Evolutionary conservation across 2,888 invertebrate genomes (phyloP).

Genomic region (Andrena praecox): DNA sequence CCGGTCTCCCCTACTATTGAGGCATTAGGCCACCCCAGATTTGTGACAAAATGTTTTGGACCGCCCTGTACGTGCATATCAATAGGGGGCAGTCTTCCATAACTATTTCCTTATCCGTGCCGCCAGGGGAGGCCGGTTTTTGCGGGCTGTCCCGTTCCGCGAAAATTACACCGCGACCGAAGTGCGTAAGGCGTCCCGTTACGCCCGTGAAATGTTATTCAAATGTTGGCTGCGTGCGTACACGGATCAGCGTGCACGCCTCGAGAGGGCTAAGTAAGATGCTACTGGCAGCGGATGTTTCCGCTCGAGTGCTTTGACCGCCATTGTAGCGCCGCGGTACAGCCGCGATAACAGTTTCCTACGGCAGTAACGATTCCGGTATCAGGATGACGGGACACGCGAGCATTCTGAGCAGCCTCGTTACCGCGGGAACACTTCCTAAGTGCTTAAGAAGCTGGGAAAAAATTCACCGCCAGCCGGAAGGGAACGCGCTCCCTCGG

Average conservation of each 20-base stretch:
- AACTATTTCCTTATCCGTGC: slow-evolving; percentile 22
- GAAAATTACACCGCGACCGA: slow-evolving; percentile 31
- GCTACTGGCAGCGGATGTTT: slow-evolving; percentile 56
- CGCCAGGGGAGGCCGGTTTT: background rate
- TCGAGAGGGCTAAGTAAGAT: slow-evolving; percentile 33
- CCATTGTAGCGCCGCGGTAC: slow-evolving; percentile 55
- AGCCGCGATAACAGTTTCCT: slow-evolving; percentile 62
- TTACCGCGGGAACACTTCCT: background rate
- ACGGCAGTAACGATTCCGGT: slow-evolving; percentile 45
- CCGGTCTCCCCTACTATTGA: too few relatives aligned
- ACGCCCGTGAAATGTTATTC: slow-evolving; percentile 43
- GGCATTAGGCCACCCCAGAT: too few relatives aligned
- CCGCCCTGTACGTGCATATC: too few relatives aligned
- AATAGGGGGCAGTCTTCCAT: slow-evolving; percentile 12
- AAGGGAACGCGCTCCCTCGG: background rate
- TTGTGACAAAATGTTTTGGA: too few relatives aligned
- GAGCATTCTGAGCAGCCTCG: slow-evolving; percentile 32
- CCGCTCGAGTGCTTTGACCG: slow-evolving; percentile 60
- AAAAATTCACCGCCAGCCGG: slow-evolving; percentile 22
- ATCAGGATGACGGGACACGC: slow-evolving; percentile 38
- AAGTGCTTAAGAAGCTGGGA: background rate
- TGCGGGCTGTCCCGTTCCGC: slow-evolving; percentile 6
- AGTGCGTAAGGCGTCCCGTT: slow-evolving; percentile 45
- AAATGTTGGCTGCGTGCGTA: slow-evolving; percentile 38
- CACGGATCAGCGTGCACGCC: slow-evolving; percentile 13